A percentile compares a stretch with the other conserved stretches of the same genome.
Conservation (phyloP, 2,113 vertebrate species). For the Eonycteris spelaea region DNA sequence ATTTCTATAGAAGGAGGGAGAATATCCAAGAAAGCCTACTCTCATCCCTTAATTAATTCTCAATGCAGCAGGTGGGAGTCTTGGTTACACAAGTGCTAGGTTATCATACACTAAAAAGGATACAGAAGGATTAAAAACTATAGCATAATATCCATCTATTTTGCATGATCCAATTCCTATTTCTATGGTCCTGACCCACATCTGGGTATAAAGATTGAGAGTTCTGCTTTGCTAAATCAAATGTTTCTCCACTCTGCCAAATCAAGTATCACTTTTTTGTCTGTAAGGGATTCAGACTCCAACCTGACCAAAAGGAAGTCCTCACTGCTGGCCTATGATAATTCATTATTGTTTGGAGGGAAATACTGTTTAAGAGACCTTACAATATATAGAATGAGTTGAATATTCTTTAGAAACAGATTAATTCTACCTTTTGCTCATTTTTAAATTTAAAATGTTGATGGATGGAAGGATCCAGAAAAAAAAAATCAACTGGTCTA, state of each 20-base stretch:
- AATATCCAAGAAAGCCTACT: constrained; percentile 1
- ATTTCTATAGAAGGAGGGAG: background rate
- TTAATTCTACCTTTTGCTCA: background rate
- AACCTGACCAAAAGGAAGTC: background rate
- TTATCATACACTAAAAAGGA: constrained; percentile 22
- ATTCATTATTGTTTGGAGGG: constrained; percentile 20
- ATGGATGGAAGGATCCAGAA: background rate
- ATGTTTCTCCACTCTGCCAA: background rate
- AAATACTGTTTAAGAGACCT: background rate
- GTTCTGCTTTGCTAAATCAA: background rate
- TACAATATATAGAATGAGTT: background rate
- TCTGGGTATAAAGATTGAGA: background rate
- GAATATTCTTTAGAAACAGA: constrained; percentile 22
- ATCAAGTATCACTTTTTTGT: background rate
- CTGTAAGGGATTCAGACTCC: background rate
- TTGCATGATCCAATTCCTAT: background rate
- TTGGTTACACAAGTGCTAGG: background rate
- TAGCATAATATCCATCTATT: background rate
- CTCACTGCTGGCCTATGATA: background rate
- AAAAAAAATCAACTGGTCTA: background rate
- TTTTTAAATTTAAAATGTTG: constrained; percentile 5
- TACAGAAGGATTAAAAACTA: background rate
- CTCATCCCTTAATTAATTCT: background rate
- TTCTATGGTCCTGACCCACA: background rate
- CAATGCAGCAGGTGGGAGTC: background rate